These are phyloP conservation scores for Labeo catla DNA, from an alignment of 2,113 vertebrate species.

Conservation along the genomic window DNA sequence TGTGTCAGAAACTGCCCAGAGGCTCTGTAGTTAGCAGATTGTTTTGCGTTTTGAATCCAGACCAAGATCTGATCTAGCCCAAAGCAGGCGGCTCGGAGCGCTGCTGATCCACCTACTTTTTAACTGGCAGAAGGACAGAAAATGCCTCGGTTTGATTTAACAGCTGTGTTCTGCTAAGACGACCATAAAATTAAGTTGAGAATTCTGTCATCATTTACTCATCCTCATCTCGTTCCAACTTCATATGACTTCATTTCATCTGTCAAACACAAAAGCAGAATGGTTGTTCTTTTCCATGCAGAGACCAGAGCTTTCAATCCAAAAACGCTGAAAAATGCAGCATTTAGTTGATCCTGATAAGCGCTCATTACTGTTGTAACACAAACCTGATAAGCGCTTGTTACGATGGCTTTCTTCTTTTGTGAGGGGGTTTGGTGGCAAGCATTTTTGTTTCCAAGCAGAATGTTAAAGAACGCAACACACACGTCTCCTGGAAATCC, in stretches of 20 bases:
- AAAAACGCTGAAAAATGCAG: too few species aligned
- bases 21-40: neutral
- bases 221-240: neutral
- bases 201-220: conserved; percentile 2
- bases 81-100: neutral
- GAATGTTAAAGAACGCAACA: too few species aligned
- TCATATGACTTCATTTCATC: neutral
- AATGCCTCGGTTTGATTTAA: conserved; percentile 1
- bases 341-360: too few species aligned
- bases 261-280: neutral
- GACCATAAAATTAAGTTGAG: neutral
- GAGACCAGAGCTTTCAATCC: neutral
- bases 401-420: too few species aligned
- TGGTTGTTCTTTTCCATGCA: neutral
- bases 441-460: too few species aligned
- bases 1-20: conserved; percentile 23
- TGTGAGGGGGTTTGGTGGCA: too few species aligned
- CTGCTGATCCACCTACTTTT: neutral
- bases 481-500: too few species aligned
- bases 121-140: conserved; percentile 10
- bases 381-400: too few species aligned
- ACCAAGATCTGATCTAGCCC: conserved; percentile 7
- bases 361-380: too few species aligned
- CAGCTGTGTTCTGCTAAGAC: conserved; percentile 9
- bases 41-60: conserved; percentile 9